Conservation (phyloP, 2,888 invertebrate species). For the Chrysina gloriosa region DNA sequence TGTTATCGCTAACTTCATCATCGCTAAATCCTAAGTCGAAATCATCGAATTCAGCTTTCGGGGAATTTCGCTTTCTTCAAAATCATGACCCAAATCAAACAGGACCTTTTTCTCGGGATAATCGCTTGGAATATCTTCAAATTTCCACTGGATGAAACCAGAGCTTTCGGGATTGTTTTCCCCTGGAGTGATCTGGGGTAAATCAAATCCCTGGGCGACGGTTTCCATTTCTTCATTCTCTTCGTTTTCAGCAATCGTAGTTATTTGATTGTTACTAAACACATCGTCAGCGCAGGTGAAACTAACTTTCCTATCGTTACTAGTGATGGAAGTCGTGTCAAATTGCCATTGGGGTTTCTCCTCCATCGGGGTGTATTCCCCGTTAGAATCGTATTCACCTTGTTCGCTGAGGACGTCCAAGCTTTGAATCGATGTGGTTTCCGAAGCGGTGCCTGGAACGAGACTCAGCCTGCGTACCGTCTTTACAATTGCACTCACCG, state of each 20-base stretch:
- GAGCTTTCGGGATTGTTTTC: slow-evolving; percentile 24
- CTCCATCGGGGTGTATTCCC: not conserved
- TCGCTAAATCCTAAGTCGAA: slow-evolving; percentile 37
- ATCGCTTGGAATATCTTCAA: slow-evolving; percentile 29
- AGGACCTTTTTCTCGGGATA: slow-evolving; percentile 27
- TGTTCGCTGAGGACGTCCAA: slow-evolving; percentile 16
- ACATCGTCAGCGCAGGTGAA: not conserved
- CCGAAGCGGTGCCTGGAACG: slow-evolving; percentile 9
- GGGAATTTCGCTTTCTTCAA: slow-evolving; percentile 38
- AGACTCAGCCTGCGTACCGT: slow-evolving; percentile 60
- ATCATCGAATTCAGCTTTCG: slow-evolving; percentile 46
- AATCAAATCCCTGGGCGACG: not conserved
- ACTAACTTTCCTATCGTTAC: not conserved
- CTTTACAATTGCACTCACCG: slow-evolving; percentile 70
- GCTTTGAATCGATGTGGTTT: slow-evolving; percentile 32
- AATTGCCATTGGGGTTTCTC: slow-evolving; percentile 11
- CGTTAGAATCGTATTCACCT: slow-evolving; percentile 36
- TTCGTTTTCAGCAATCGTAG: slow-evolving; percentile 10
- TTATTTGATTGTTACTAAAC: not conserved
- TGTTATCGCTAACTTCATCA: not conserved
- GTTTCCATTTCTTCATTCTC: slow-evolving; percentile 8
- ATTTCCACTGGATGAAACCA: slow-evolving; percentile 17
- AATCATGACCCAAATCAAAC: slow-evolving; percentile 23
- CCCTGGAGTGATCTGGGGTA: slow-evolving; percentile 17
- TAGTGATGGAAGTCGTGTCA: not conserved